Percentiles rank a stretch among this genome's conserved stretches.
Conservation (phyloP, 1,140 invertebrate genomes). For the Drosophila lowei region DNA sequence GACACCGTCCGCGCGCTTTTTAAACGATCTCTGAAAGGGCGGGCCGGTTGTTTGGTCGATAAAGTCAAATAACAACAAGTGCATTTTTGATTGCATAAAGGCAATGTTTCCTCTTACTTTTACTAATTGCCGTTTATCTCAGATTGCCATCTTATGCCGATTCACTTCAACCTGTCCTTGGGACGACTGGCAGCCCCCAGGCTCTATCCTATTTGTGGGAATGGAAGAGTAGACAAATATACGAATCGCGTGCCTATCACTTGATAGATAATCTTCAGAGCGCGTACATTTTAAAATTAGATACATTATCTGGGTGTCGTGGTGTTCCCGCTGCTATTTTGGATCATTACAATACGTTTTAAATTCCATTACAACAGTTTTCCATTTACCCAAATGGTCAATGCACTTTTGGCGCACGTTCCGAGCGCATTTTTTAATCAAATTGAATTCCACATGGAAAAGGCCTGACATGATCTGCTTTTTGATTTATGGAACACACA, state of each 20-base stretch:
- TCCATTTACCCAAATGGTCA: conserved; percentile 45
- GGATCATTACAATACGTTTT: conserved; percentile 5
- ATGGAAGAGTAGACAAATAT: conserved; percentile 23
- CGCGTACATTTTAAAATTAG: conserved; percentile 14
- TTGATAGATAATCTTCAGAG: conserved; percentile 12
- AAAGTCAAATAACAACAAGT: conserved; percentile 12
- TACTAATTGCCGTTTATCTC: conserved; percentile 52
- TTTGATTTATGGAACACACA: conserved; percentile 63
- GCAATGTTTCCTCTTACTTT: conserved; percentile 28
- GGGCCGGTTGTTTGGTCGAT: conserved; percentile 60
- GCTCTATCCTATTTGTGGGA: neutral
- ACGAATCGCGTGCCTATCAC: conserved; percentile 37
- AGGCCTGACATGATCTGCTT: conserved; percentile 51
- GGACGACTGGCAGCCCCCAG: too few species aligned
- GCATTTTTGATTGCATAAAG: conserved; percentile 29
- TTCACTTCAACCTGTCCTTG: too few species aligned
- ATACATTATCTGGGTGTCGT: conserved; percentile 11
- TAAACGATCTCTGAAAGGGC: neutral
- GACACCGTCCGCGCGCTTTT: conserved; percentile 15
- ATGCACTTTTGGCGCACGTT: conserved; percentile 67
- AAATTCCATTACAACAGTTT: conserved; percentile 18
- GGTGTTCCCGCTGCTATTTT: neutral
- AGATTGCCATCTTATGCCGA: conserved; percentile 10
- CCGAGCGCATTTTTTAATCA: conserved; percentile 30
- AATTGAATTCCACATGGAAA: conserved; percentile 44